A percentile compares a stretch with the other conserved stretches of the same genome.
Conservation (phyloP, 2,888 invertebrate genomes). For the Seladonia tumulorum region DNA sequence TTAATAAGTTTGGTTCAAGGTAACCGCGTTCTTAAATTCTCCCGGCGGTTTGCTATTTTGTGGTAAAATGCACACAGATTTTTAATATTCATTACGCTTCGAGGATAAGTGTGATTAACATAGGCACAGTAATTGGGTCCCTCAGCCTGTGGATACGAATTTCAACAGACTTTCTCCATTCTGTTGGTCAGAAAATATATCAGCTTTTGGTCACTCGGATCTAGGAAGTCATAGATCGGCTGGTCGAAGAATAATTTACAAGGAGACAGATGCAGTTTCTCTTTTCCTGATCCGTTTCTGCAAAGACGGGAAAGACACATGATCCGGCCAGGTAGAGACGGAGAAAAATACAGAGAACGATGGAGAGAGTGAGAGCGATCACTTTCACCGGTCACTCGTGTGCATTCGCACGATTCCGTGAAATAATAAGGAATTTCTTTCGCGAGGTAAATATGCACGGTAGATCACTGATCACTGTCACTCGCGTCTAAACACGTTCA, state of each 20-base stretch:
- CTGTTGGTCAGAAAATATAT: background rate
- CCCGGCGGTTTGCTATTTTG: too few relatives aligned
- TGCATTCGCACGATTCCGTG: slow-evolving; percentile 42
- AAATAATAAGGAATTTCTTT: slow-evolving; percentile 49
- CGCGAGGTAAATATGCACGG: slow-evolving; percentile 24
- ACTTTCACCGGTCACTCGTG: slow-evolving; percentile 61
- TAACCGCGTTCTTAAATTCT: too few relatives aligned
- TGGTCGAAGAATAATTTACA: slow-evolving; percentile 14
- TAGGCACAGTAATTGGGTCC: too few relatives aligned
- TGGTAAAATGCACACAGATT: too few relatives aligned
- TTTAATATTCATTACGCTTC: too few relatives aligned
- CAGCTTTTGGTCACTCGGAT: background rate
- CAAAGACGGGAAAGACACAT: background rate
- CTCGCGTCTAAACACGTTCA: slow-evolving; percentile 44
- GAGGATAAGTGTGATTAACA: too few relatives aligned
- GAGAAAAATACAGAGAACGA: background rate
- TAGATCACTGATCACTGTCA: slow-evolving; percentile 64
- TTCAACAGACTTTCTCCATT: slow-evolving; percentile 22
- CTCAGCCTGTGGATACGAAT: slow-evolving; percentile 21
- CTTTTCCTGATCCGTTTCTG: background rate
- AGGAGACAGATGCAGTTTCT: background rate
- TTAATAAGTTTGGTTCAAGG: too few relatives aligned
- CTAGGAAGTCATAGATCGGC: slow-evolving; percentile 20
- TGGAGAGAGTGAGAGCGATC: slow-evolving; percentile 3
- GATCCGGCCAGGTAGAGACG: background rate